Conservation (phyloP, 2,113 vertebrate genomes). For the Egretta garzetta region DNA sequence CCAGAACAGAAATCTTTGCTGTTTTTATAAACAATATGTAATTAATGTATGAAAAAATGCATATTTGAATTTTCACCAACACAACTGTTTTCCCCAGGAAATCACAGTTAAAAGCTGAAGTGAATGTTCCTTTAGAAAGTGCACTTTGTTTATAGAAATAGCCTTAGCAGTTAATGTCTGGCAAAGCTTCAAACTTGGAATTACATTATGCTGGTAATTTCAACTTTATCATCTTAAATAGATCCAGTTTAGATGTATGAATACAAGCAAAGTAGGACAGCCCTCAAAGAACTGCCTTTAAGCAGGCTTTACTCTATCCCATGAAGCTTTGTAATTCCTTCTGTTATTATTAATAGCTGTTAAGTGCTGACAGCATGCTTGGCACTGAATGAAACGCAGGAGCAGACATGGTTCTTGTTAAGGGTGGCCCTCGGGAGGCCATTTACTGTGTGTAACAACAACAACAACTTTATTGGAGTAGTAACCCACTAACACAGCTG, state of each 20-base stretch:
- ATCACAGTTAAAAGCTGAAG: conserved; percentile 22
- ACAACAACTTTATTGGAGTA: conserved; percentile 66
- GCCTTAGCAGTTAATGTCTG: conserved; percentile 14
- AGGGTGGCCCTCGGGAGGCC: conserved; percentile 50
- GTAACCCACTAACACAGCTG: background rate
- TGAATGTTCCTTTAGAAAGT: conserved; percentile 33
- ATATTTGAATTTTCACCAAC: conserved; percentile 5
- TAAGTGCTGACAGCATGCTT: conserved; percentile 69
- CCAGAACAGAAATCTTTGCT: background rate
- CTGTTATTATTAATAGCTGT: conserved; percentile 66
- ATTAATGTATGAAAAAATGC: background rate
- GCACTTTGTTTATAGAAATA: conserved; percentile 32
- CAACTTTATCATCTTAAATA: conserved; percentile 51
- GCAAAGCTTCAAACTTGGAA: conserved; percentile 14
- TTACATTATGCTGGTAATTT: conserved; percentile 24
- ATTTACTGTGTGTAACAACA: conserved; percentile 63
- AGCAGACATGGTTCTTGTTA: conserved; percentile 62
- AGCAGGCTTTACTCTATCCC: conserved; percentile 11
- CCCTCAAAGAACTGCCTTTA: conserved; percentile 17
- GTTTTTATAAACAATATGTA: background rate
- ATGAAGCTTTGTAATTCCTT: conserved; percentile 56
- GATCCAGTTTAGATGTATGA: conserved; percentile 7
- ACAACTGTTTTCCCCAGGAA: background rate
- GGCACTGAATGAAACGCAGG: conserved; percentile 59
- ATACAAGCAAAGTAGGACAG: background rate